Conservation (phyloP, 2,888 invertebrate genomes). For the Asteroscopus sphinx region DNA sequence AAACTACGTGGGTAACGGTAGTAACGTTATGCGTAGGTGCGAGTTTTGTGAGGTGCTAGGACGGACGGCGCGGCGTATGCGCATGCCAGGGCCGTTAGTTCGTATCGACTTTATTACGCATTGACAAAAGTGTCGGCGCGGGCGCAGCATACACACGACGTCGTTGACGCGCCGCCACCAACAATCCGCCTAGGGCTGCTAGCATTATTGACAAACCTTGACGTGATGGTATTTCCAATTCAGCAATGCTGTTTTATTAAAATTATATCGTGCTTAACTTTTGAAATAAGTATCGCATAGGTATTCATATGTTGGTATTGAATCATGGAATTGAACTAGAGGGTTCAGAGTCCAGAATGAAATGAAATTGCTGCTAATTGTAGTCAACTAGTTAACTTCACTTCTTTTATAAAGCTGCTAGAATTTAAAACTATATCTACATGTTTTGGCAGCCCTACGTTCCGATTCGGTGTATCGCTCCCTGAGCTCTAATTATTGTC, state of each 20-base stretch:
- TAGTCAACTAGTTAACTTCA: not conserved
- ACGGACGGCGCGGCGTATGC: too few relatives aligned
- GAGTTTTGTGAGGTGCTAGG: slow-evolving; percentile 37
- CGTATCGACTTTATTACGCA: slow-evolving; percentile 75
- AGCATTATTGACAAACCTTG: slow-evolving; percentile 50
- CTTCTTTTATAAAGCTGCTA: not conserved
- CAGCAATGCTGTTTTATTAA: slow-evolving; percentile 16
- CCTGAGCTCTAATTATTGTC: slow-evolving; percentile 54
- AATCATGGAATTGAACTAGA: not conserved
- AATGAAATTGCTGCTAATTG: not conserved
- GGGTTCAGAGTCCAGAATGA: not conserved
- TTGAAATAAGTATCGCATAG: not conserved
- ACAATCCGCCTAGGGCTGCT: slow-evolving; percentile 60
- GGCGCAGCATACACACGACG: slow-evolving; percentile 81
- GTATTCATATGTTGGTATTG: not conserved
- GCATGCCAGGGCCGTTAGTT: slow-evolving; percentile 53
- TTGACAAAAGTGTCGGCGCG: slow-evolving; percentile 69
- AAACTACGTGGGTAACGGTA: slow-evolving; percentile 11
- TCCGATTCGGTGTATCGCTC: slow-evolving; percentile 18
- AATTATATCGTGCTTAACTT: slow-evolving; percentile 12
- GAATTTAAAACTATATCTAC: not conserved
- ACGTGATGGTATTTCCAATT: slow-evolving; percentile 56
- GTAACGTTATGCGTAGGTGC: slow-evolving; percentile 6
- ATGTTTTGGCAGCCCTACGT: slow-evolving; percentile 34
- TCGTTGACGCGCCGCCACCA: slow-evolving; percentile 66